phyloP scores from a whole-genome alignment of 1,140 invertebrate species.

The Bombus impatiens region DNA sequence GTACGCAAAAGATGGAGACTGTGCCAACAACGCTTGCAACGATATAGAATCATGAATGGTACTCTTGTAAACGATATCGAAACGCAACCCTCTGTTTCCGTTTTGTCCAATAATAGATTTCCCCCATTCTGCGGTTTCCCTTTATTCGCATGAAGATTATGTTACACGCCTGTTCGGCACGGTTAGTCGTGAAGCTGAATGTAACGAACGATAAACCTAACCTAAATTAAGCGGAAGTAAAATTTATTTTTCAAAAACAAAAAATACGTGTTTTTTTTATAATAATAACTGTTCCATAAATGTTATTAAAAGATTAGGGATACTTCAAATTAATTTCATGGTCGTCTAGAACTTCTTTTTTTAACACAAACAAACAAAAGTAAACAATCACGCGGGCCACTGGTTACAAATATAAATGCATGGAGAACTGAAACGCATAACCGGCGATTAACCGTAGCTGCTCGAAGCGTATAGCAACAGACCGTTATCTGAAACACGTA shows the following conservation, averaged over 20 bases:
- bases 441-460: slow-evolving; percentile 40
- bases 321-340: not conserved
- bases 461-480: slow-evolving; percentile 51
- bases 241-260: not conserved
- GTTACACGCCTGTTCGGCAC: slow-evolving; percentile 7
- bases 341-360: not conserved
- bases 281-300: not conserved
- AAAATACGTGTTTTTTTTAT: not conserved
- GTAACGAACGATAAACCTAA: not conserved
- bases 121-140: slow-evolving; percentile 42
- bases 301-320: too few species aligned
- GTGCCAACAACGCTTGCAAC: slow-evolving; percentile 23
- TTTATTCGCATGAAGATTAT: slow-evolving; percentile 52
- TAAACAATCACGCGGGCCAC: slow-evolving; percentile 1
- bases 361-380: not conserved
- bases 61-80: slow-evolving; percentile 48
- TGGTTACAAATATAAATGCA: not conserved
- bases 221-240: not conserved
- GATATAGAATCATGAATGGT: slow-evolving; percentile 39
- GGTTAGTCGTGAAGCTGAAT: not conserved
- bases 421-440: slow-evolving; percentile 31
- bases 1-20: not conserved
- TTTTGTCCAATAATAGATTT: slow-evolving; percentile 56
- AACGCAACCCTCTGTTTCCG: slow-evolving; percentile 51
- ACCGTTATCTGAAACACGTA: slow-evolving; percentile 59